Conservation (phyloP, 2,888 invertebrate genomes). For the Digitonthophagus gazella region DNA sequence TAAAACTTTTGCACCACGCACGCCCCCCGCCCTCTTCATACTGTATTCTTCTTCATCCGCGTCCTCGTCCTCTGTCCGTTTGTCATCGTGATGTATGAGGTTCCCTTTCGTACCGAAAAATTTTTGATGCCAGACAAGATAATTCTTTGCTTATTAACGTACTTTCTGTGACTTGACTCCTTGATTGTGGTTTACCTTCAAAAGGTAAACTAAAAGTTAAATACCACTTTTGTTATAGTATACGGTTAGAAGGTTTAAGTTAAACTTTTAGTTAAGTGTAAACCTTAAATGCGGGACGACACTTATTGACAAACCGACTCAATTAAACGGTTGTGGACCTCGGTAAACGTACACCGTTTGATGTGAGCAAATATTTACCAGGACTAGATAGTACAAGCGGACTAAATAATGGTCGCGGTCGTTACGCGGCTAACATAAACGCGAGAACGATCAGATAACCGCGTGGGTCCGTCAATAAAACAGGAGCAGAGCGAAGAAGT, state of each 20-base stretch:
- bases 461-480: conserved; percentile 9
- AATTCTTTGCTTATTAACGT: not conserved
- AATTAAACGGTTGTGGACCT: not conserved
- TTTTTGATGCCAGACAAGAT: not conserved
- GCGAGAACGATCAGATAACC: conserved; percentile 4
- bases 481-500: conserved; percentile 5
- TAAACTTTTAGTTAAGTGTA: not conserved
- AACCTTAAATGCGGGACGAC: not conserved
- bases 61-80: not conserved
- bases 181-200: too few species aligned
- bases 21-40: not conserved
- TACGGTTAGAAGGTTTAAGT: too few species aligned
- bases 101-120: not conserved
- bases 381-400: not conserved
- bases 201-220: too few species aligned
- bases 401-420: conserved; percentile 4
- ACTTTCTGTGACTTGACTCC: not conserved
- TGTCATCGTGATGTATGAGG: not conserved
- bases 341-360: not conserved
- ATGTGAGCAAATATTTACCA: not conserved
- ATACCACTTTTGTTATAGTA: too few species aligned
- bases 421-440: conserved; percentile 8
- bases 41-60: not conserved
- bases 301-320: not conserved
- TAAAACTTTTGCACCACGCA: not conserved